Conservation (phyloP, 2,888 invertebrate species). For the Athalia circularis region DNA sequence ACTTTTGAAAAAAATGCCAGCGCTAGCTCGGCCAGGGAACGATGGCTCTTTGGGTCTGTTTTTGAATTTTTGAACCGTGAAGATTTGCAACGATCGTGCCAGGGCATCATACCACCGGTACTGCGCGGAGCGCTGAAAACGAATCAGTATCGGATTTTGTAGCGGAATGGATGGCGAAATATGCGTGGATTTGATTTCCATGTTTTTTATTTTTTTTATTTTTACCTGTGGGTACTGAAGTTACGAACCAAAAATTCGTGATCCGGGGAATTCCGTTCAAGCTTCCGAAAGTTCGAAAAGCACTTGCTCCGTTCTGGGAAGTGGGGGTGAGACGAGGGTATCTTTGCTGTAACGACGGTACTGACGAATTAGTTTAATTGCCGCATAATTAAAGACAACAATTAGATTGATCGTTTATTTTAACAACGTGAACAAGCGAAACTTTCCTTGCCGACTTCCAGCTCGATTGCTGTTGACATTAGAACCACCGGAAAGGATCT, state of each 20-base stretch:
- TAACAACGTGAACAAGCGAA: background rate
- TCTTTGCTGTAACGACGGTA: conserved; percentile 27
- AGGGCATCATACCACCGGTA: background rate
- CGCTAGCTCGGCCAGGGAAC: conserved; percentile 27
- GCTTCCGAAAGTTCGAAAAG: background rate
- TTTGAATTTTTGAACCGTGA: conserved; percentile 3
- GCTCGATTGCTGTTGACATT: background rate
- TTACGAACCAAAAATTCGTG: conserved; percentile 16
- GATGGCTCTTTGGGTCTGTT: background rate
- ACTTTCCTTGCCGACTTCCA: background rate
- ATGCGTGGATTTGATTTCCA: background rate
- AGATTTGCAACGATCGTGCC: background rate
- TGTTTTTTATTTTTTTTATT: background rate
- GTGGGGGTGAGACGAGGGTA: background rate
- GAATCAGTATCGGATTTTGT: background rate
- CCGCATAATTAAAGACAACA: background rate
- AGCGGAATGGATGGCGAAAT: background rate
- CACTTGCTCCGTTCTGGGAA: background rate
- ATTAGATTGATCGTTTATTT: background rate
- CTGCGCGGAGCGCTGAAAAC: conserved; percentile 25
- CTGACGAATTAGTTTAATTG: conserved; percentile 19
- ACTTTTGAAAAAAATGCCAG: conserved; percentile 30
- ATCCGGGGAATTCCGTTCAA: conserved; percentile 8
- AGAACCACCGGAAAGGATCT: background rate
- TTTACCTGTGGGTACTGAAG: conserved; percentile 38